phyloP scores from a whole-genome alignment of 2,797 vertebrate species.

The Catostomus latipinnis region DNA sequence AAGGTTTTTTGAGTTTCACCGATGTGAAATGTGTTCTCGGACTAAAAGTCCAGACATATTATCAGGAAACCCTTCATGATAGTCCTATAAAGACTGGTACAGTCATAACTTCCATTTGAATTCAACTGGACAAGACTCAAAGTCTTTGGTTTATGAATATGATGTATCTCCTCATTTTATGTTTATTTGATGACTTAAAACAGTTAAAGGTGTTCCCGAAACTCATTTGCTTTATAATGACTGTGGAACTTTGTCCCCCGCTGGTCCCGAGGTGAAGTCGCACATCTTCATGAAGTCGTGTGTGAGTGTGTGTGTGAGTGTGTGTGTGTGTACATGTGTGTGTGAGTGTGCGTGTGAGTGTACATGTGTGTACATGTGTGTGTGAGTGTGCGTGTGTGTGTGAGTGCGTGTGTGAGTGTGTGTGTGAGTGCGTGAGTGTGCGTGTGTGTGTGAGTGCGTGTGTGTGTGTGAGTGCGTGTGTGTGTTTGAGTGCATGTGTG shows the following conservation, averaged over 20 bases:
- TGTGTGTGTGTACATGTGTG: too few relatives aligned
- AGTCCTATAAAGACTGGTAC: background rate
- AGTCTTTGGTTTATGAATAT: constrained; percentile 11
- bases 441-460: too few relatives aligned
- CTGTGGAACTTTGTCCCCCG: constrained; percentile 18
- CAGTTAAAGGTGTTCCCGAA: constrained; percentile 31
- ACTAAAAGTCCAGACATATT: background rate
- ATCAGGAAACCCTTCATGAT: background rate
- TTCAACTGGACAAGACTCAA: background rate
- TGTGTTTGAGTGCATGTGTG: too few relatives aligned
- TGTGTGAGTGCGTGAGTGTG: too few relatives aligned
- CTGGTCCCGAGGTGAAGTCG: constrained; percentile 3
- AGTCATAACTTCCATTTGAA: background rate
- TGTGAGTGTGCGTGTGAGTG: too few relatives aligned
- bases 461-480: too few relatives aligned
- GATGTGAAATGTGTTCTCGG: background rate
- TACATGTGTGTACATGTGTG: too few relatives aligned
- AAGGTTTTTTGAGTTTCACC: too few relatives aligned
- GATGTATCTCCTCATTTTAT: constrained; percentile 10
- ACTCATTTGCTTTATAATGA: constrained; percentile 27
- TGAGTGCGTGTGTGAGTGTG: too few relatives aligned
- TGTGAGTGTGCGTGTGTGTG: too few relatives aligned
- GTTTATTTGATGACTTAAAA: constrained; percentile 16
- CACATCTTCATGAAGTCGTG: too few relatives aligned
- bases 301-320: too few relatives aligned